A percentile compares a stretch with the other conserved stretches of the same genome.
phyloP scores from a whole-genome alignment of 2,113 vertebrate genomes.

The Equus przewalskii region DNA sequence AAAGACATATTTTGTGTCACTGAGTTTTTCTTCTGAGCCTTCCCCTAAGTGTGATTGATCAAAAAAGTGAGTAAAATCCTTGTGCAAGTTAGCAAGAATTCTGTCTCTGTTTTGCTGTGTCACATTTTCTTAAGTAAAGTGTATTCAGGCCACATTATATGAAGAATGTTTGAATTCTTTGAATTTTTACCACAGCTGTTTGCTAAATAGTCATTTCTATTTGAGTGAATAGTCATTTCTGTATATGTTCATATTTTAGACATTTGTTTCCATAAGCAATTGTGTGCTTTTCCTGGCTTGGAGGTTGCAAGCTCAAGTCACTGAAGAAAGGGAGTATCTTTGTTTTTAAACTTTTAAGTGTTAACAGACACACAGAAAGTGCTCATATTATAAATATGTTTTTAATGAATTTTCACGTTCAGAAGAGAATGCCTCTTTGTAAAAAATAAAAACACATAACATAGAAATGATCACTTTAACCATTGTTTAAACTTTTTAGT shows the following conservation, averaged over 20 bases:
- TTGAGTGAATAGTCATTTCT: background rate
- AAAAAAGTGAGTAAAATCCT: background rate
- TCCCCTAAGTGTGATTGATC: background rate
- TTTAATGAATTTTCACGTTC: constrained; percentile 34
- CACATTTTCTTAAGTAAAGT: background rate
- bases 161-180: background rate
- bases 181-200: background rate
- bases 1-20: background rate
- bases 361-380: background rate
- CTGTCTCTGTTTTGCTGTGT: background rate
- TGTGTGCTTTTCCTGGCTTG: background rate
- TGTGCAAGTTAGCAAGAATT: background rate
- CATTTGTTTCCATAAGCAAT: background rate
- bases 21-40: constrained; percentile 8
- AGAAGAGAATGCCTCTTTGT: constrained; percentile 8
- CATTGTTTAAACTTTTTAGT: background rate
- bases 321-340: background rate
- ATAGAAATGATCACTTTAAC: background rate
- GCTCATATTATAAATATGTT: background rate
- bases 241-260: background rate
- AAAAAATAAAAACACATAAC: background rate
- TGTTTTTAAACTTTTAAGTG: constrained; percentile 49
- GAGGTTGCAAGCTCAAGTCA: background rate
- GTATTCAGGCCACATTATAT: background rate
- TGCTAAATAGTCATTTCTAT: background rate